Evolutionary conservation across 2,888 invertebrate species (phyloP).

Genomic region (Polylopha cassiicola): DNA sequence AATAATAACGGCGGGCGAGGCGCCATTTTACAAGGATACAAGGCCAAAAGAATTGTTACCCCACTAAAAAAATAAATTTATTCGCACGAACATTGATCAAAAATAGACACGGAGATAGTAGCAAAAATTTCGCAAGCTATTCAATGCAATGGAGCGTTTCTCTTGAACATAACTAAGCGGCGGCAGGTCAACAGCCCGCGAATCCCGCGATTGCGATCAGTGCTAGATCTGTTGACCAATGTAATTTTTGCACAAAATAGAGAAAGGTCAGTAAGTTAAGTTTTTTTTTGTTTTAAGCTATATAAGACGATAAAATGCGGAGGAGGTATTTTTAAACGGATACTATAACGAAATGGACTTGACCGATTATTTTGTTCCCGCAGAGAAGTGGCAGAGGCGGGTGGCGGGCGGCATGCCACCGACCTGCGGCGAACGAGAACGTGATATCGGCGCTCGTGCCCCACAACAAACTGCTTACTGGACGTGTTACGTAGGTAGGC

Average conservation of each 20-base stretch:
- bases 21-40: slow-evolving; percentile 77
- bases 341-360: slow-evolving; percentile 52
- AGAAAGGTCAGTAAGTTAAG: slow-evolving; percentile 18
- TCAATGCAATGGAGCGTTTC: slow-evolving; percentile 40
- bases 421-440: slow-evolving; percentile 66
- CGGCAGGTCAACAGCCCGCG: slow-evolving; percentile 69
- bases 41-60: slow-evolving; percentile 66
- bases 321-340: too few species aligned
- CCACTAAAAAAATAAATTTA: slow-evolving; percentile 46
- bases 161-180: slow-evolving; percentile 47
- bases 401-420: slow-evolving; percentile 63
- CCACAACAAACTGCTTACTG: slow-evolving; percentile 76
- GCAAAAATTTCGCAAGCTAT: slow-evolving; percentile 38
- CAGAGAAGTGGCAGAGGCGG: slow-evolving; percentile 63
- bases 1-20: slow-evolving; percentile 67
- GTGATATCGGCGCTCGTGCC: slow-evolving; percentile 74
- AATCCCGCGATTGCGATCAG: slow-evolving; percentile 40
- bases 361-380: slow-evolving; percentile 72
- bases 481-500: slow-evolving; percentile 67
- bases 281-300: not conserved
- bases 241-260: slow-evolving; percentile 47
- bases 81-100: slow-evolving; percentile 26
- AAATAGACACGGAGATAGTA: slow-evolving; percentile 20
- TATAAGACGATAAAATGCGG: too few species aligned
- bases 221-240: slow-evolving; percentile 52